Percentiles rank a stretch among this genome's conserved stretches.
phyloP scores from a whole-genome alignment of 2,888 invertebrate species.

The Nasonia oneida region DNA sequence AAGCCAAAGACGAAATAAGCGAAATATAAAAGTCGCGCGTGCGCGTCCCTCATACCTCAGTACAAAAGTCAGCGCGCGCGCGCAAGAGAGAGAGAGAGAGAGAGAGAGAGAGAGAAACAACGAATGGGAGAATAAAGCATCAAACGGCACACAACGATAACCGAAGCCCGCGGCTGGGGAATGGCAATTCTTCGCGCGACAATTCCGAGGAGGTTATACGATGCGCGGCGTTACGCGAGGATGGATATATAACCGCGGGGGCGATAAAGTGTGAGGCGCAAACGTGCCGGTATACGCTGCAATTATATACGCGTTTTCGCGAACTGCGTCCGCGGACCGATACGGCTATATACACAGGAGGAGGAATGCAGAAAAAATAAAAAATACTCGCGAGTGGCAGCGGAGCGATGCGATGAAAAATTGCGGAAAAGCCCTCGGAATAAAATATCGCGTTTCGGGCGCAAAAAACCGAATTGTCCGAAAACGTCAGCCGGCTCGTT shows the following conservation, averaged over 20 bases:
- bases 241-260: background rate
- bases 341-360: background rate
- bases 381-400: background rate
- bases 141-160: conserved; percentile 14
- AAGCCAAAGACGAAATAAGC: no score
- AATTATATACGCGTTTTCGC: conserved; percentile 1
- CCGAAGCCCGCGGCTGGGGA: background rate
- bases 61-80: background rate
- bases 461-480: background rate
- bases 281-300: background rate
- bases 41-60: background rate
- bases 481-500: background rate
- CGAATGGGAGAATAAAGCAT: conserved; percentile 22
- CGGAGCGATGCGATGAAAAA: background rate
- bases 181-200: conserved; percentile 7
- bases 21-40: background rate
- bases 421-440: background rate
- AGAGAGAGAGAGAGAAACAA: background rate
- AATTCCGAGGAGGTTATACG: conserved; percentile 3
- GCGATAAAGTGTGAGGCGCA: background rate
- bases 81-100: no score
- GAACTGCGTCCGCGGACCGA: background rate
- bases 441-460: background rate
- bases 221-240: background rate
- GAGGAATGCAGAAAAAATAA: background rate